Percentiles rank a stretch among this genome's conserved stretches.
Conservation (phyloP, 2,888 invertebrate species). For the Pseudeuparius sepicola region DNA sequence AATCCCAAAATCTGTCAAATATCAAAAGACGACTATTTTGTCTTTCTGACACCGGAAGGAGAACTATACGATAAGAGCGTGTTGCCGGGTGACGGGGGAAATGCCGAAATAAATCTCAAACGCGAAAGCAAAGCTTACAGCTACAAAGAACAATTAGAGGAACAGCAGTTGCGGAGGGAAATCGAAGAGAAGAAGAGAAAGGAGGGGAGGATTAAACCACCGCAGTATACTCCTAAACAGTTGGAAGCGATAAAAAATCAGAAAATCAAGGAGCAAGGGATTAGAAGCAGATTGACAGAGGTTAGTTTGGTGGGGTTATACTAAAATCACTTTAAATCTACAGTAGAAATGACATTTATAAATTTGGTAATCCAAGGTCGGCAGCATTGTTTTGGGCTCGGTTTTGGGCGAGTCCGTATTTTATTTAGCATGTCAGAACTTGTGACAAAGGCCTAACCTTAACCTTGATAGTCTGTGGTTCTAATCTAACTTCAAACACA, state of each 20-base stretch:
- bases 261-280: slow-evolving; percentile 71
- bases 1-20: slow-evolving; percentile 59
- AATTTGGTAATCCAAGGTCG: too few species aligned
- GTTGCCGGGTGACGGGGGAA: slow-evolving; percentile 46
- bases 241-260: slow-evolving; percentile 83
- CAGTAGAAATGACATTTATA: too few species aligned
- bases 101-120: slow-evolving; percentile 66
- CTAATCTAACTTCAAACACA: too few species aligned
- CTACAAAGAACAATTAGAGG: slow-evolving; percentile 93
- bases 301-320: too few species aligned
- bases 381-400: too few species aligned
- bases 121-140: slow-evolving; percentile 95
- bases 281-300: slow-evolving; percentile 56
- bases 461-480: too few species aligned
- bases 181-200: slow-evolving; percentile 77
- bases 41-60: slow-evolving; percentile 76
- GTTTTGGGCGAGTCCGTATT: too few species aligned
- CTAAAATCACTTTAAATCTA: too few species aligned
- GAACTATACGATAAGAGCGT: slow-evolving; percentile 85
- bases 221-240: slow-evolving; percentile 76
- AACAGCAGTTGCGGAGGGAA: slow-evolving; percentile 84
- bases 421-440: too few species aligned
- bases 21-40: slow-evolving; percentile 70
- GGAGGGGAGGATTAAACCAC: slow-evolving; percentile 67
- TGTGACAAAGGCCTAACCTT: too few species aligned